Base-by-base conservation (phyloP, 2,113 vertebrate genomes). In the Lophotis ruficrista region DNA sequence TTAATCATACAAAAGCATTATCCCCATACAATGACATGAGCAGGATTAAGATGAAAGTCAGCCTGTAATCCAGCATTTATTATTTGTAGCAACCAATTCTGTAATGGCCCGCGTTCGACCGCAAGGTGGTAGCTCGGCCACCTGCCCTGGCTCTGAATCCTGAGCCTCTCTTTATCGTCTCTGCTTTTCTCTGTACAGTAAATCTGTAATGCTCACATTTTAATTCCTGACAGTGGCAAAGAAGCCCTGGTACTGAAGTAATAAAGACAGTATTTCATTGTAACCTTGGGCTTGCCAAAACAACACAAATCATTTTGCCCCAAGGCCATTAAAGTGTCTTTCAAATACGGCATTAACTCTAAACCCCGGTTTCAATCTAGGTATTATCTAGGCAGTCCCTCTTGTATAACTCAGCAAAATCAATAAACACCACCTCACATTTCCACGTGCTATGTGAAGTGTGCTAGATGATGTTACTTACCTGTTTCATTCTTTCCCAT, bases 11-110 rank as follows among this genome's bases (percentile, higher is more conserved):
- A 64, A 84, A 95, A 97, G 30, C 72, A 57, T 93, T 97, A 96
- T 95, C 57, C 30, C 66, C 54, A 45, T 91, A 94, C 83, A 90
- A 57, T 48, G 89, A 31, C 71, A 68, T 17, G 72, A 83, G 80
- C 48, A 89, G 76, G 91, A 97, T 97, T 97, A 97, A 94, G 51
- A 93, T 90, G 93, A 95, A 96, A 95, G 70, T 86, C 86, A 33
- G 28, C 38, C 33, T 92, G 56, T 95, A 98, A 98, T 95, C 68
- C 68, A 95, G 83, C 31, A 92, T 92, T 94, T 96, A 83, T 87
- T 89, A 94, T 93, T 65, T 90, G 64, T 94, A 96, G 56, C 53
- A 86, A 90, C 11, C 66, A 94, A 92, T 96, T 96, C 66, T 12
- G 18, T 94, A 93, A 95, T 92, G 83, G 80, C 41, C 62, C 20